Evolutionary conservation across 37 sponge, comb jelly and placozoan species (phyloP).

Genomic region (Cliona cf. orientalis): DNA sequence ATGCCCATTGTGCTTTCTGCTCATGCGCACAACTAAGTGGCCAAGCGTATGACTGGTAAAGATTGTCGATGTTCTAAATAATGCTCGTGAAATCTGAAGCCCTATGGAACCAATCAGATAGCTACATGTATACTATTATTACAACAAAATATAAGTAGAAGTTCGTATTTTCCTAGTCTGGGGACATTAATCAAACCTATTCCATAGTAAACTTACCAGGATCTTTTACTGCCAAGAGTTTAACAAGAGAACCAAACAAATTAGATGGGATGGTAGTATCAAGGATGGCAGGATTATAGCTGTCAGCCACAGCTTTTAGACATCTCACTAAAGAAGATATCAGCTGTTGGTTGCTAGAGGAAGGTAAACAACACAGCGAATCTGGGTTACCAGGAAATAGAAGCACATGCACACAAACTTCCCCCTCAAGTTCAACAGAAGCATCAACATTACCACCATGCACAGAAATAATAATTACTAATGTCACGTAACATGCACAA

Average conservation of each 20-base stretch:
- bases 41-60: too few species aligned
- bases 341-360: constrained; percentile 4
- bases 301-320: constrained; percentile 48
- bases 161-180: too few species aligned
- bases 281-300: constrained; percentile 28
- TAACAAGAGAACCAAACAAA: constrained; percentile 50
- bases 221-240: constrained; percentile 25
- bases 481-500: neutral
- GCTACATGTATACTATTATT: too few species aligned
- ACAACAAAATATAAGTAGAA: too few species aligned
- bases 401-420: neutral
- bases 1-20: too few species aligned
- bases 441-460: neutral
- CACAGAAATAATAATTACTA: neutral
- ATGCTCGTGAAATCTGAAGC: too few species aligned
- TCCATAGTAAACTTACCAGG: constrained; percentile 19
- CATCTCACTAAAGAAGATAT: constrained; percentile 34
- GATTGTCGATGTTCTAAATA: too few species aligned
- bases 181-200: too few species aligned
- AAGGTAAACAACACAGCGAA: neutral
- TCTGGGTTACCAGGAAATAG: too few species aligned
- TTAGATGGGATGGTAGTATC: constrained; percentile 46
- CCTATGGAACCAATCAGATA: too few species aligned
- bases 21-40: too few species aligned
- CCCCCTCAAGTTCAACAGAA: neutral